These are phyloP conservation scores for Eledone cirrhosa DNA, from an alignment of 2,888 invertebrate genomes.

Conservation along the genomic window DNA sequence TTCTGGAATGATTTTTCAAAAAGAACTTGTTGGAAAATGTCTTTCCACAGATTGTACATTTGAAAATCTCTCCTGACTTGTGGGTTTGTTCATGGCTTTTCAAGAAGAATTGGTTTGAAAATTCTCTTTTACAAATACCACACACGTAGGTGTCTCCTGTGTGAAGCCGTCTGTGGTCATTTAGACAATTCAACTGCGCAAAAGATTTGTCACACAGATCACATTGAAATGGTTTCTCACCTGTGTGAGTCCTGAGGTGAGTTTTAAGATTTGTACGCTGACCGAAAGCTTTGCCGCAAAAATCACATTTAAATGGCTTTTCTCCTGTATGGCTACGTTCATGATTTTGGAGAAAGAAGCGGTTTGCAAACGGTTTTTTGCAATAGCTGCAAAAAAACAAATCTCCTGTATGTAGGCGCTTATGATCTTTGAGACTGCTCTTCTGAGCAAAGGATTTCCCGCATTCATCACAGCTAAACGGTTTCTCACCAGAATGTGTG, in stretches of 20 bases:
- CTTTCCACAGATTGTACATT: conserved; percentile 13
- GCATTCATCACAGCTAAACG: neutral
- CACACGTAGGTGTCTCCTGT: neutral
- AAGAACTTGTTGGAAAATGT: conserved; percentile 16
- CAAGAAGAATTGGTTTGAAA: conserved; percentile 18
- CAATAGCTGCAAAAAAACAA: conserved; percentile 5
- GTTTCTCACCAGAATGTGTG: conserved; percentile 13
- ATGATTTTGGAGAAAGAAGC: conserved; percentile 18
- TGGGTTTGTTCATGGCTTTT: conserved; percentile 16
- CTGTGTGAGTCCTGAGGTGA: neutral
- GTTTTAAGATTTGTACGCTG: conserved; percentile 19
- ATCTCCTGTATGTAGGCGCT: neutral
- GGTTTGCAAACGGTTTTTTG: conserved; percentile 17
- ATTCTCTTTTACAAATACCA: neutral
- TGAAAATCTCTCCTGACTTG: conserved; percentile 9
- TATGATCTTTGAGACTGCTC: conserved; percentile 17
- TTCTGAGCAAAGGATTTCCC: conserved; percentile 10
- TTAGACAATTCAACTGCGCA: conserved; percentile 18
- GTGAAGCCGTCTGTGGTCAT: conserved; percentile 19
- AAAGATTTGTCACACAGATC: conserved; percentile 18
- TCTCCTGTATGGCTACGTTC: conserved; percentile 19
- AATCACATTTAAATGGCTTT: conserved; percentile 8
- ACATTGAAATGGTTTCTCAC: conserved; percentile 25
- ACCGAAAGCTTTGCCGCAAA: conserved; percentile 7
- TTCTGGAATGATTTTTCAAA: conserved; percentile 14